Evolutionary conservation across 2,797 vertebrate species (phyloP).

Genomic region (Cebuella pygmaea): DNA sequence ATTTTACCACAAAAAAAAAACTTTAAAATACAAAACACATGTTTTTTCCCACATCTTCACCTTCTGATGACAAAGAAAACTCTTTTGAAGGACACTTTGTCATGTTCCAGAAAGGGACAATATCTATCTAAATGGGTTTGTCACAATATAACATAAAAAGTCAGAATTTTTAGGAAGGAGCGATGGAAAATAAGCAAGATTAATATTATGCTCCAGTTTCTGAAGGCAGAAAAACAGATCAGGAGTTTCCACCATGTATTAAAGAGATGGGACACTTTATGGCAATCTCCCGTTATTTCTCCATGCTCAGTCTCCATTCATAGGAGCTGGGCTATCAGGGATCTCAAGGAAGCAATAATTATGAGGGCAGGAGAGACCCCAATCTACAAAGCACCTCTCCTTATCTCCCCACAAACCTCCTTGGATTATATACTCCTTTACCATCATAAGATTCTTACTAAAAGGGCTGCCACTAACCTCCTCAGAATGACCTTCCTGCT

Average conservation of each 20-base stretch:
- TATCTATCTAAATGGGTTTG: not conserved
- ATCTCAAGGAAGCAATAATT: not conserved
- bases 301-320: not conserved
- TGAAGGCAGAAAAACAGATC: not conserved
- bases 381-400: not conserved
- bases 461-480: not conserved
- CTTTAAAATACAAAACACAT: constrained; percentile 21
- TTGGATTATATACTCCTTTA: not conserved
- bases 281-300: not conserved
- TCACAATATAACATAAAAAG: not conserved
- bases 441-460: not conserved
- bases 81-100: not conserved
- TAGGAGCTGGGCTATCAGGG: not conserved
- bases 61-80: not conserved
- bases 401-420: not conserved
- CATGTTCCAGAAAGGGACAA: not conserved
- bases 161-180: not conserved
- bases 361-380: not conserved
- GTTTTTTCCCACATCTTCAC: not conserved
- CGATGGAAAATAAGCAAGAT: not conserved
- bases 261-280: not conserved
- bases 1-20: constrained; percentile 5
- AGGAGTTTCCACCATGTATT: not conserved
- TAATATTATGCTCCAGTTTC: not conserved
- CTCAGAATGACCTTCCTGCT: not conserved